Evolutionary conservation across 2,113 vertebrate species (phyloP).

Genomic region (Saccopteryx bilineata): DNA sequence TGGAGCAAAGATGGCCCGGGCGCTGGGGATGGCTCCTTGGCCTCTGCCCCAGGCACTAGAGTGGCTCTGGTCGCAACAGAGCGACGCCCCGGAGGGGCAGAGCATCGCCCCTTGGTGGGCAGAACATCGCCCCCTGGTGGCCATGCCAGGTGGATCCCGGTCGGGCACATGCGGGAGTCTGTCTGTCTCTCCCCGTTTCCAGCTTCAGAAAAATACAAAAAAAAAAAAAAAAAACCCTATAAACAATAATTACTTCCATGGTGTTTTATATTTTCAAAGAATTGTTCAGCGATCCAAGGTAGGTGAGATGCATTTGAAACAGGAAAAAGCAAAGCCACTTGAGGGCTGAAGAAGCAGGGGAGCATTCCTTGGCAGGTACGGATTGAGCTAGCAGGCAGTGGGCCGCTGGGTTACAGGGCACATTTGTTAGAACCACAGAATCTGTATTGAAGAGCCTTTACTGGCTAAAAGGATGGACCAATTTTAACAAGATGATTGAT

Average conservation of each 20-base stretch:
- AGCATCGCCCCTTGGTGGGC: too few relatives aligned
- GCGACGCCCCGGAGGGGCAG: too few relatives aligned
- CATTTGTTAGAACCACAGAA: neutral
- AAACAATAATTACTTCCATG: neutral
- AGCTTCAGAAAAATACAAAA: too few relatives aligned
- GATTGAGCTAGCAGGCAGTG: neutral
- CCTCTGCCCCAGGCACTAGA: too few relatives aligned
- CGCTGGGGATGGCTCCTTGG: too few relatives aligned
- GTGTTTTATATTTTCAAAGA: constrained; percentile 37
- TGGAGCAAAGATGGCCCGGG: too few relatives aligned
- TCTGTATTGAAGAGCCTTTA: constrained; percentile 2
- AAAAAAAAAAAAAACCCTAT: neutral
- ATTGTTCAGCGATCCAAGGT: neutral
- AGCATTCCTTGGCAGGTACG: neutral
- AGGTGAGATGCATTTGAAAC: neutral
- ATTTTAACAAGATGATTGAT: neutral
- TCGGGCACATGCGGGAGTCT: too few relatives aligned
- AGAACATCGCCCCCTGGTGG: too few relatives aligned
- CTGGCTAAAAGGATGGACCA: neutral
- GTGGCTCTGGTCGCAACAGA: too few relatives aligned
- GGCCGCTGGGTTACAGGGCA: neutral
- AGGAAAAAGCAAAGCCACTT: neutral
- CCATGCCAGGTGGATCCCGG: too few relatives aligned
- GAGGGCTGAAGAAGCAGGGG: neutral
- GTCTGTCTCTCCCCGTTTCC: too few relatives aligned